These are phyloP conservation scores for Artibeus lituratus DNA, from an alignment of 2,797 vertebrate genomes.

Conservation along the genomic window DNA sequence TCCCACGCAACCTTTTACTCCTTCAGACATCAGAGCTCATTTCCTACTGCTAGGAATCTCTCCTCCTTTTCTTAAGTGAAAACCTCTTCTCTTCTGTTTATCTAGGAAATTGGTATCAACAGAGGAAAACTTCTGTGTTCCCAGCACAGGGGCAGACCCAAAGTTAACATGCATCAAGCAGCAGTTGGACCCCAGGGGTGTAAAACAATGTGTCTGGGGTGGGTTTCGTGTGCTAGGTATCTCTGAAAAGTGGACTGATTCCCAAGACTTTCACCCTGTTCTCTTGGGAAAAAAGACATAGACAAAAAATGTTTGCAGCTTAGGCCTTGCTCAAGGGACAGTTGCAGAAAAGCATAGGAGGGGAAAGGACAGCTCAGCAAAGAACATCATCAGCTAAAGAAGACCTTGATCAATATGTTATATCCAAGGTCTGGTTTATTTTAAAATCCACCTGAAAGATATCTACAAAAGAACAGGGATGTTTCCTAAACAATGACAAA, in stretches of 20 bases:
- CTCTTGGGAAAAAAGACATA: not conserved
- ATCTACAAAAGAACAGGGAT: not conserved
- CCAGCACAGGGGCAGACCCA: not conserved
- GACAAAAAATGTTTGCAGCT: not conserved
- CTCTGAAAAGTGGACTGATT: not conserved
- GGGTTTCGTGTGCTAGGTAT: not conserved
- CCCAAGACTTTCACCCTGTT: not conserved
- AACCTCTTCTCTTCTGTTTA: not conserved
- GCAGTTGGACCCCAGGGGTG: not conserved
- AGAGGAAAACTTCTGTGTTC: not conserved
- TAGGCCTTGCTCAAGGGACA: constrained; percentile 2
- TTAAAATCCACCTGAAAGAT: constrained; percentile 25
- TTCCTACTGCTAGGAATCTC: not conserved
- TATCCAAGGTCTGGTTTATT: constrained; percentile 1
- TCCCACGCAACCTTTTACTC: not conserved
- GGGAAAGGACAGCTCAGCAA: not conserved
- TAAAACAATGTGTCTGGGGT: not conserved
- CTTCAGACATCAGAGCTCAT: not conserved
- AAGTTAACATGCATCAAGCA: not conserved
- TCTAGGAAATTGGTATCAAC: not conserved
- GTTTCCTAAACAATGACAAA: not conserved
- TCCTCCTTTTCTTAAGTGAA: not conserved
- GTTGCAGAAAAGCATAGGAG: constrained; percentile 10
- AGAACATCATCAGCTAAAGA: not conserved
- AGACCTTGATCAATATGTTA: not conserved